phyloP scores from a whole-genome alignment of 2,888 invertebrate species.

The Linyphia triangularis region DNA sequence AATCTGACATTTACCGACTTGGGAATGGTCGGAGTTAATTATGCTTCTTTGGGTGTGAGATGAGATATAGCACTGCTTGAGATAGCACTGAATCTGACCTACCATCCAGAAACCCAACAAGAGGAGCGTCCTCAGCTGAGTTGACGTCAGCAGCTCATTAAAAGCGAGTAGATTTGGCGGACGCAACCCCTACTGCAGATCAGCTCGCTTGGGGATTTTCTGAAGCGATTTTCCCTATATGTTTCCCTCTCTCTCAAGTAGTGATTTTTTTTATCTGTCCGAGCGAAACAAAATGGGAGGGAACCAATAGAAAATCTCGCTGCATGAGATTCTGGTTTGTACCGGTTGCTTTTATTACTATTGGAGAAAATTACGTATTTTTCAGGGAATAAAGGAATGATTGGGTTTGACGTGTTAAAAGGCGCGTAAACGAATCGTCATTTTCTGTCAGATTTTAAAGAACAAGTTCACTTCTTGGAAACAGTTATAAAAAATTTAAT shows the following conservation, averaged over 20 bases:
- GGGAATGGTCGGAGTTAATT: conserved; percentile 41
- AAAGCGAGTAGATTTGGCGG: conserved; percentile 28
- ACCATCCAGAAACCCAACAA: conserved; percentile 62
- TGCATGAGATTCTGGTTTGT: too few relatives aligned
- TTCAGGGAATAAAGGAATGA: too few relatives aligned
- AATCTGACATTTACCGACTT: conserved; percentile 27
- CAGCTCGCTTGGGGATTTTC: conserved; percentile 24
- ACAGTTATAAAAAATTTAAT: too few relatives aligned
- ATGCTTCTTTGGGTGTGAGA: background rate
- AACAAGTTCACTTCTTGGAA: too few relatives aligned
- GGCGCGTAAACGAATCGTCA: too few relatives aligned
- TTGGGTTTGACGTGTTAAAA: too few relatives aligned
- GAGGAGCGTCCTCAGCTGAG: conserved; percentile 72
- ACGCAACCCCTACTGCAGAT: conserved; percentile 52
- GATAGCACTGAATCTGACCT: conserved; percentile 57
- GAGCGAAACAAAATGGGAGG: too few relatives aligned
- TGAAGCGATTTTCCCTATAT: conserved; percentile 32
- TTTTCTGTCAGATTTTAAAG: too few relatives aligned
- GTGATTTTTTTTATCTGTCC: background rate
- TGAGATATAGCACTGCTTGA: background rate
- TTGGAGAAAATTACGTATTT: too few relatives aligned
- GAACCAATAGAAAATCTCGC: too few relatives aligned
- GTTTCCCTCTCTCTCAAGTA: background rate
- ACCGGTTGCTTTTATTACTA: too few relatives aligned
- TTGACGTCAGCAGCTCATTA: conserved; percentile 70